A percentile compares a stretch with the other conserved stretches of the same genome.
These are phyloP conservation scores for Bettongia penicillata DNA, from an alignment of 2,113 vertebrate genomes.

Conservation along the genomic window DNA sequence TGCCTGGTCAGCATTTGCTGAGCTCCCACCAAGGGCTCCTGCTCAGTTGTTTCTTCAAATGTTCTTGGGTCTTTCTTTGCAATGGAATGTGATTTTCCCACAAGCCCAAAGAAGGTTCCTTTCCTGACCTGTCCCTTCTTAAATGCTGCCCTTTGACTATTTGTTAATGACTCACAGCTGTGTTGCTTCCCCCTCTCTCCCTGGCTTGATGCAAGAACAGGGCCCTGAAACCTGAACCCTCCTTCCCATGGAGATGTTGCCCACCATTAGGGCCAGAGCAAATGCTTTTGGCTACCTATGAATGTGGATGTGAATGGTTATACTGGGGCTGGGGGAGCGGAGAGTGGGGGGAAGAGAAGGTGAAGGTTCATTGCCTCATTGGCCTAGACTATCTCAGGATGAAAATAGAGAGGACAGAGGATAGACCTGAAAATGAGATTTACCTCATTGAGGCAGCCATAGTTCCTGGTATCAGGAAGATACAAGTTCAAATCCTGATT, in stretches of 20 bases:
- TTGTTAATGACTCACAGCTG: slow-evolving; percentile 74
- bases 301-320: not conserved
- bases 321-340: not conserved
- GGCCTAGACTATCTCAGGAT: not conserved
- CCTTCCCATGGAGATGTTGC: not conserved
- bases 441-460: not conserved
- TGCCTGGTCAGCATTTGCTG: not conserved
- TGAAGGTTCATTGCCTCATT: not conserved
- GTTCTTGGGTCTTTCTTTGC: slow-evolving; percentile 11
- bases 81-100: not conserved
- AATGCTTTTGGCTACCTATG: not conserved
- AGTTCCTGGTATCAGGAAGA: not conserved
- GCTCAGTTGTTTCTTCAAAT: slow-evolving; percentile 20
- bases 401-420: not conserved
- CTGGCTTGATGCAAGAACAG: slow-evolving; percentile 11
- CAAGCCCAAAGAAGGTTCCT: not conserved
- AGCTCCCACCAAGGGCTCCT: not conserved
- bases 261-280: not conserved
- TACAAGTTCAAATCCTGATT: not conserved
- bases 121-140: not conserved
- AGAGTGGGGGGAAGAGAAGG: not conserved
- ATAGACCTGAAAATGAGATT: not conserved
- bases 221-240: slow-evolving; percentile 56
- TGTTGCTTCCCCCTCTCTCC: not conserved
- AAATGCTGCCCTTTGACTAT: slow-evolving; percentile 56